Evolutionary conservation across 2,888 invertebrate genomes (phyloP).

Genomic region (Ophion slaviceki): DNA sequence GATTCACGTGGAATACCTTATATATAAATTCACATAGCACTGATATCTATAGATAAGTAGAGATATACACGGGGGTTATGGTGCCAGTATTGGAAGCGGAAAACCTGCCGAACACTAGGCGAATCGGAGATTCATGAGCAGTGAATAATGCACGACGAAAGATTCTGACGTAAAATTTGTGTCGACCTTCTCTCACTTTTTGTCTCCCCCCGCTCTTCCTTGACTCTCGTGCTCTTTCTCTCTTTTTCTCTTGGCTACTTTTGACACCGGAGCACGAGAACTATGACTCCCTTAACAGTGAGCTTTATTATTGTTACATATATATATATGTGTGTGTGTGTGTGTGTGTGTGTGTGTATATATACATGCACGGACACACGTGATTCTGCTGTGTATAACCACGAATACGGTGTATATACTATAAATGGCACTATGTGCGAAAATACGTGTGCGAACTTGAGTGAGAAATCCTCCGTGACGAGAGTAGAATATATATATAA

Average conservation of each 20-base stretch:
- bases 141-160: constrained; percentile 77
- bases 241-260: constrained; percentile 33
- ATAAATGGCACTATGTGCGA: constrained; percentile 41
- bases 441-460: constrained; percentile 61
- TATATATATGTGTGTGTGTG: too few relatives aligned
- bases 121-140: constrained; percentile 76
- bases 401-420: constrained; percentile 19
- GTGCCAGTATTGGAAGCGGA: constrained; percentile 47
- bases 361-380: background rate
- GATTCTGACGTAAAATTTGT: constrained; percentile 67
- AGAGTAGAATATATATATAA: constrained; percentile 14
- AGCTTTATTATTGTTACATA: background rate
- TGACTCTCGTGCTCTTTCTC: background rate
- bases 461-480: constrained; percentile 26
- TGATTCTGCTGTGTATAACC: background rate
- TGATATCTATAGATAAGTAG: background rate
- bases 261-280: constrained; percentile 47
- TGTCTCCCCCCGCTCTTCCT: constrained; percentile 9
- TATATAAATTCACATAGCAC: constrained; percentile 3
- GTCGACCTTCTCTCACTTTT: constrained; percentile 30
- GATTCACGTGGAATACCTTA: too few relatives aligned
- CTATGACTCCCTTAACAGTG: constrained; percentile 41
- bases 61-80: constrained; percentile 8
- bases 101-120: constrained; percentile 61
- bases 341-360: too few relatives aligned